Percentiles rank a stretch among this genome's conserved stretches.
Conservation (phyloP, 2,113 vertebrate species). For the Eretmodus cyanostictus region DNA sequence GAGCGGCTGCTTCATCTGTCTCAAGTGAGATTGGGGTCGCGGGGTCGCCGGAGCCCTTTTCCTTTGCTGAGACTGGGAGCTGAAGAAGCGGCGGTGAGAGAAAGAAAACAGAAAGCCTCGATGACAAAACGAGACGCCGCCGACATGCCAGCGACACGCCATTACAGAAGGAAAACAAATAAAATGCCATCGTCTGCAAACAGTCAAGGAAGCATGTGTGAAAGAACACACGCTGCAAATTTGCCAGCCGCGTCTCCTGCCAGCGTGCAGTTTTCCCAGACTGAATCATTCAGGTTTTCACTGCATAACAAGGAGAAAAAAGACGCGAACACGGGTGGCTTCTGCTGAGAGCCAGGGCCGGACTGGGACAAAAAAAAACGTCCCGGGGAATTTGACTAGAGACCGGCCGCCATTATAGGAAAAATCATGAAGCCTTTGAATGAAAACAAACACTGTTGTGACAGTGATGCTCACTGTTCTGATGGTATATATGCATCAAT, state of each 20-base stretch:
- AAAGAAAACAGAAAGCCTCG: constrained; percentile 1
- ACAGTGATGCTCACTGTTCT: fast-evolving
- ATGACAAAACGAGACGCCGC: constrained; percentile 47
- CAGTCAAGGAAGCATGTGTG: constrained; percentile 15
- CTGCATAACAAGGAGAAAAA: neutral
- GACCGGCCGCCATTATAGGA: neutral
- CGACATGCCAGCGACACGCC: constrained; percentile 46
- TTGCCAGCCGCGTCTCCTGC: constrained; percentile 4
- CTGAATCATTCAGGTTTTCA: neutral
- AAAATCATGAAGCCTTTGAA: neutral
- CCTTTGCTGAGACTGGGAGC: constrained; percentile 34
- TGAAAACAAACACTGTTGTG: fast-evolving
- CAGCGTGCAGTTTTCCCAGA: neutral
- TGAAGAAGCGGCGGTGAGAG: constrained; percentile 1
- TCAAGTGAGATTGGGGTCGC: constrained; percentile 72
- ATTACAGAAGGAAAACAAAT: constrained; percentile 64
- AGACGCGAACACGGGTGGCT: neutral
- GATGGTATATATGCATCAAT: neutral
- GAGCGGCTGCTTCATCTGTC: constrained; percentile 63
- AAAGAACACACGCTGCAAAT: neutral
- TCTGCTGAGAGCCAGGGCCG: neutral
- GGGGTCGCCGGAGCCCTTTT: constrained; percentile 57
- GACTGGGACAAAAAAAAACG: fast-evolving
- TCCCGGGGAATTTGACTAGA: fast-evolving
- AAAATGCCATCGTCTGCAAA: constrained; percentile 49